Base-by-base conservation (phyloP, 2,888 invertebrate species). In the Macropis europaea region DNA sequence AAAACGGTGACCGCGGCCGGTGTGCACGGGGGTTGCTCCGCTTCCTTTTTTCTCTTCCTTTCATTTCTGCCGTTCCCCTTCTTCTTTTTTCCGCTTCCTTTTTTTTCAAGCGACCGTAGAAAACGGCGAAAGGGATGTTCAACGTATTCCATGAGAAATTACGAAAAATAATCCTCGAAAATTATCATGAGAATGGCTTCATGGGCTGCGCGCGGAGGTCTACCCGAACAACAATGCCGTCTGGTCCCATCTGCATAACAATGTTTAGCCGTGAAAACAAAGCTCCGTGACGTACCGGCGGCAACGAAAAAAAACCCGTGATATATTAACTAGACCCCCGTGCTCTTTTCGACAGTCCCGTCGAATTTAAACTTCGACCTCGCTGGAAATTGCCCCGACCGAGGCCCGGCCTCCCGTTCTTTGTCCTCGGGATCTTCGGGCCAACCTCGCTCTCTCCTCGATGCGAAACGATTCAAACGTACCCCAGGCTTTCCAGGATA, bases 181-280 rank as follows among this genome's bases (percentile, higher is more conserved):
- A 85, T 85, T 86, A 86, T 85, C 85, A 86, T 86, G 82, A 85
- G 82, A 86, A 86, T 85, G 57, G 78, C 45, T 34, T 40, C 43
- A 38, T 63, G 79, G n/a, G 70, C 59, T 56, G 75, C 28, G 73
- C 82, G 50, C 64, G 57, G 67, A 61, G 70, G 48, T 74, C 79
- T 76, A 71, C 56, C 74, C 80, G 67, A 80, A 84, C 82, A 86
- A 87, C 87, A 87, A 86, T 84, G 86, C 86, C 81, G 81, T 83
- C 84, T 80, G 78, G 57, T 81, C 73, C 73, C 73, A 87, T 87
- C 85, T 87, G 84, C 87, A 87, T 87, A 85, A 87, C 86, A 87
- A 87, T 87, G 85, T 87, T 87, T 84, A 84, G 79, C 82, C 77
- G 75, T 67, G 84, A 84, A 85, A 86, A 87, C 86, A 86, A 87